A percentile compares a stretch with the other conserved stretches of the same genome.
phyloP scores from a whole-genome alignment of 2,888 invertebrate genomes.

The Anagyrus pseudococci region DNA sequence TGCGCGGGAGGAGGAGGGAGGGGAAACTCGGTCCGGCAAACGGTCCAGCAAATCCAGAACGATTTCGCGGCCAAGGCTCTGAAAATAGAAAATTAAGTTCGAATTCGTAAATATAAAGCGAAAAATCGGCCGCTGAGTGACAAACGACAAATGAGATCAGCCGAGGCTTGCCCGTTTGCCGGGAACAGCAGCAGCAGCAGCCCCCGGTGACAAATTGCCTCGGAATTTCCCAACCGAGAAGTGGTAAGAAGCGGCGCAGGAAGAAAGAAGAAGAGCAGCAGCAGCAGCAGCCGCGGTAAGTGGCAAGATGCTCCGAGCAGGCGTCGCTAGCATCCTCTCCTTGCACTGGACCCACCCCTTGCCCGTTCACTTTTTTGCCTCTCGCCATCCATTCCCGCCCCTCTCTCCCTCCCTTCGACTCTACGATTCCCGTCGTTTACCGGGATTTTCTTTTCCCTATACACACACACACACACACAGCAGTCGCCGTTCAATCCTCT shows the following conservation, averaged over 20 bases:
- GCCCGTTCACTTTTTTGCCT: neutral
- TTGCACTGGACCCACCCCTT: neutral
- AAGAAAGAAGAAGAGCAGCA: neutral
- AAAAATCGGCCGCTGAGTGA: slow-evolving; percentile 28
- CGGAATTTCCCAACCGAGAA: slow-evolving; percentile 11
- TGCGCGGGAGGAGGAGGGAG: neutral
- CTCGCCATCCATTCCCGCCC: no score
- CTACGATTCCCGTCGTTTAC: slow-evolving; percentile 16
- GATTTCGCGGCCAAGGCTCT: neutral
- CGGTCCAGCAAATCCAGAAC: slow-evolving; percentile 21
- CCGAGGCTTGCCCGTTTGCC: slow-evolving; percentile 19
- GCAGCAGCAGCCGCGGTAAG: neutral
- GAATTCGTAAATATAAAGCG: slow-evolving; percentile 33
- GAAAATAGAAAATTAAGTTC: slow-evolving; percentile 36
- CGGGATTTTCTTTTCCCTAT: slow-evolving; percentile 16
- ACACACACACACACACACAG: no score
- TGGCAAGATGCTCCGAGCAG: slow-evolving; percentile 28
- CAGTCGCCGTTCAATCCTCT: neutral
- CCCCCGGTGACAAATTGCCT: slow-evolving; percentile 30
- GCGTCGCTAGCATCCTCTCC: neutral
- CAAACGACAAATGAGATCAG: slow-evolving; percentile 34
- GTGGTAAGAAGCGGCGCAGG: neutral
- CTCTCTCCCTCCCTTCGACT: no score
- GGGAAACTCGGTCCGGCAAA: neutral
- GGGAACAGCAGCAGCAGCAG: neutral